phyloP scores from a whole-genome alignment of 2,113 vertebrate genomes.

The Leucopsar rothschildi region DNA sequence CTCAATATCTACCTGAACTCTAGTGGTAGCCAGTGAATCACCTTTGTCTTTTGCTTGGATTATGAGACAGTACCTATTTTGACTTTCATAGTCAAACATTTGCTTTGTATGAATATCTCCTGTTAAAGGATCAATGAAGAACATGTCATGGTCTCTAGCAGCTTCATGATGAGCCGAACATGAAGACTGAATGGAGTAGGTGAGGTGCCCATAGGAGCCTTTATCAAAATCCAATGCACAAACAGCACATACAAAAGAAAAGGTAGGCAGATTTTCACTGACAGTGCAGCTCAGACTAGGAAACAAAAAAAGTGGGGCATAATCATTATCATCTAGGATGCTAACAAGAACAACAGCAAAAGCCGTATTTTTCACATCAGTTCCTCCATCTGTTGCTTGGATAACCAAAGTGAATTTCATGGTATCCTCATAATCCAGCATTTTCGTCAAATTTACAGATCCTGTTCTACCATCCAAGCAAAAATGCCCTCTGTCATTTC shows the following conservation, averaged over 20 bases:
- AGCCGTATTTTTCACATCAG: slow-evolving; percentile 68
- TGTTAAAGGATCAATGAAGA: slow-evolving; percentile 84
- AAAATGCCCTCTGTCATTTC: slow-evolving; percentile 80
- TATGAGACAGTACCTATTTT: slow-evolving; percentile 79
- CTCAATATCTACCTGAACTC: slow-evolving; percentile 81
- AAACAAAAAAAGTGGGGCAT: slow-evolving; percentile 83
- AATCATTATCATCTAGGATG: slow-evolving; percentile 89
- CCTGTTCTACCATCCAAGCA: slow-evolving; percentile 79
- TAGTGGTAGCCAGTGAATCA: slow-evolving; percentile 74
- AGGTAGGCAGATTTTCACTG: slow-evolving; percentile 83
- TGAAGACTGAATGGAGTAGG: slow-evolving; percentile 83
- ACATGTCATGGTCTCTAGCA: slow-evolving; percentile 75
- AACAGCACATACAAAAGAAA: slow-evolving; percentile 79
- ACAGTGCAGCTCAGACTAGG: slow-evolving; percentile 77
- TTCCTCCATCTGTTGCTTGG: slow-evolving; percentile 78
- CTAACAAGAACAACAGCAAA: slow-evolving; percentile 79
- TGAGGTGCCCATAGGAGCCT: slow-evolving; percentile 84
- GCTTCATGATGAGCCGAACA: slow-evolving; percentile 74
- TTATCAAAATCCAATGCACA: slow-evolving; percentile 86
- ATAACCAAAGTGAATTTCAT: slow-evolving; percentile 79
- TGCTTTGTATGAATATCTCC: slow-evolving; percentile 85
- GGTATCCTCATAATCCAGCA: slow-evolving; percentile 85
- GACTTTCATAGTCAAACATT: slow-evolving; percentile 86
- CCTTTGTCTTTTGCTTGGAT: slow-evolving; percentile 89
- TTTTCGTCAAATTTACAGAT: slow-evolving; percentile 73